Conservation (phyloP, 2,888 invertebrate genomes). For the Cheilosia scutellata region DNA sequence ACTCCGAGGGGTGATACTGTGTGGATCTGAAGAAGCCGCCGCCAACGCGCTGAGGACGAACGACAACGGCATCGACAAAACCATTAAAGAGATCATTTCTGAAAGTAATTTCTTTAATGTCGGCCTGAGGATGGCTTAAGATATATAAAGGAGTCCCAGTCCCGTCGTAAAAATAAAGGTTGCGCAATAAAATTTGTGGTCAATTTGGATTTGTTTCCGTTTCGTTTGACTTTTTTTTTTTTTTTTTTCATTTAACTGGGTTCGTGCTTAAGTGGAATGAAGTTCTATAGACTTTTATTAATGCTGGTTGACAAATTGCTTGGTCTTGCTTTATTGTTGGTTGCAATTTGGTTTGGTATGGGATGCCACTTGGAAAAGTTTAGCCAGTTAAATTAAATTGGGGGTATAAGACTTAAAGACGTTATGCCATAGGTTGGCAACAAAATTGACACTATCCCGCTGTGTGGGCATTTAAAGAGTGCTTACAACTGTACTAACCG, state of each 20-base stretch:
- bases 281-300: conserved; percentile 57
- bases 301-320: conserved; percentile 70
- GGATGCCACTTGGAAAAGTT: background rate
- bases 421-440: too few relatives aligned
- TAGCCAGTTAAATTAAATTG: too few relatives aligned
- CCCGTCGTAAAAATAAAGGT: conserved; percentile 61
- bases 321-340: conserved; percentile 32
- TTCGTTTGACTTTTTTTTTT: conserved; percentile 19
- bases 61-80: conserved; percentile 50
- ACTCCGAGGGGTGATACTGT: conserved; percentile 19
- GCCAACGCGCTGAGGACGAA: background rate
- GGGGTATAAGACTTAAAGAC: too few relatives aligned
- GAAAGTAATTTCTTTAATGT: conserved; percentile 74
- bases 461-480: too few relatives aligned
- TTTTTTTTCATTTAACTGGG: conserved; percentile 24
- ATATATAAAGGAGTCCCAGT: conserved; percentile 24
- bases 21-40: conserved; percentile 3
- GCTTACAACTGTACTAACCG: too few relatives aligned
- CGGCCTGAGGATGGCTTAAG: conserved; percentile 59
- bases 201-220: conserved; percentile 72
- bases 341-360: conserved; percentile 2
- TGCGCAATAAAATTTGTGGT: conserved; percentile 72
- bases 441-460: too few relatives aligned
- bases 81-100: conserved; percentile 66
- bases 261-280: conserved; percentile 22